These are phyloP conservation scores for Acestrorhynchus altus DNA, from an alignment of 2,797 vertebrate genomes.

Conservation along the genomic window DNA sequence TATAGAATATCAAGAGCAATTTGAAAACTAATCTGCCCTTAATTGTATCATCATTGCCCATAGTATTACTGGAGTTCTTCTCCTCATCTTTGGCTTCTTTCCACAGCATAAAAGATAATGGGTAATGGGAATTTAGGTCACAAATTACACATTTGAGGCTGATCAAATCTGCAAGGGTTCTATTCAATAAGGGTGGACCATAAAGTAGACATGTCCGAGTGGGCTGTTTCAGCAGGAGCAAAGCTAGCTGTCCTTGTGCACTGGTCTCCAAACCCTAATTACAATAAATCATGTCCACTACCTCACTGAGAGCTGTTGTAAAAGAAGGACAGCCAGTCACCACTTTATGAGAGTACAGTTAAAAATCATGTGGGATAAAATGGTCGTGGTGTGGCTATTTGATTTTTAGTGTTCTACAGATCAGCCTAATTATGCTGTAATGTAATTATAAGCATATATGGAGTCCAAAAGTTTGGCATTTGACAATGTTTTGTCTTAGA, in stretches of 20 bases:
- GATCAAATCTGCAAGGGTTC: conserved; percentile 3
- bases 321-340: conserved; percentile 15
- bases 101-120: neutral
- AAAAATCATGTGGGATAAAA: conserved; percentile 30
- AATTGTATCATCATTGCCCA: neutral
- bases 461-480: too few relatives aligned
- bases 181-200: neutral
- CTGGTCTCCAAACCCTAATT: neutral
- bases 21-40: neutral
- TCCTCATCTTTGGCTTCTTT: neutral
- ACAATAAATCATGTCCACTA: conserved; percentile 10
- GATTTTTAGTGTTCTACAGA: conserved; percentile 8
- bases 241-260: conserved; percentile 10
- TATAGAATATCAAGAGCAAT: neutral
- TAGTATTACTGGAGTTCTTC: neutral
- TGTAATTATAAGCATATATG: neutral
- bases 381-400: conserved; percentile 18
- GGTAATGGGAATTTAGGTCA: neutral
- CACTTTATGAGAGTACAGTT: conserved; percentile 10
- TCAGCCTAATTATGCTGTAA: neutral
- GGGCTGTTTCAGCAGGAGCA: conserved; percentile 5
- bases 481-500: too few relatives aligned
- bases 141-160: neutral
- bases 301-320: neutral
- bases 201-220: neutral